Evolutionary conservation across 1,140 invertebrate species (phyloP), one percentile per base, ranked within the genome.

Genomic region (Halesus radiatus): DNA sequence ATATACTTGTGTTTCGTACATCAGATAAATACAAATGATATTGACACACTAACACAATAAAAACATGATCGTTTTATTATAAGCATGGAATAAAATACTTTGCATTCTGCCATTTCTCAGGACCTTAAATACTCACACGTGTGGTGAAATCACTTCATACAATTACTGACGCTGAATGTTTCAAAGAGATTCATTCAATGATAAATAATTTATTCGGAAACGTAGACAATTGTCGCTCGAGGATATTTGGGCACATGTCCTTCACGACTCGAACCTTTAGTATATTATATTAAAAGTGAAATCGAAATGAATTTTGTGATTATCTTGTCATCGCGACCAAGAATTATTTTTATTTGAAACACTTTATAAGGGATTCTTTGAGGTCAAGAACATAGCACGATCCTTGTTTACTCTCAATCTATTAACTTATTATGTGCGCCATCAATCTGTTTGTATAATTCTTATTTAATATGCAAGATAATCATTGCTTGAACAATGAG

Each of bases 401-500:
- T 22, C 18, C 56, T 20, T 15, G 7, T 60, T 60, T 60, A 60
- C 5, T 22, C 22, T 20, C 18, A 60, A 60, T 22, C 23, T 60
- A 18, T 23, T 8, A 8, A 60, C 23, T 45, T 45, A 45, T 60
- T 18, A 60, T 60, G 56, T 60, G 8, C 1, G 56, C 13, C 56
- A 60, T 10, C 56, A 60, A 60, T 60, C 16, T 32, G 37, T 45
- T 45, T 45, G 37, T 13, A 10, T 3, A 10, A 45, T 45, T 66
- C 32, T 66, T 37, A 52, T 72, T 72, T 72, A 72, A 72, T 72
- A 72, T 72, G 68, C 68, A 72, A 50, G 68, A 72, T 72, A n/a
- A 52, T 50, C 68, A 52, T 52, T 50, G 37, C n/a, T 0, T 15
- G 52, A 16, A 45, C 32, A 72, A 50, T 72, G 37, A 16, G 32